Evolutionary conservation across 2,797 vertebrate genomes (phyloP), one percentile per base, ranked within the genome.

Genomic region (Notamacropus eugenii): DNA sequence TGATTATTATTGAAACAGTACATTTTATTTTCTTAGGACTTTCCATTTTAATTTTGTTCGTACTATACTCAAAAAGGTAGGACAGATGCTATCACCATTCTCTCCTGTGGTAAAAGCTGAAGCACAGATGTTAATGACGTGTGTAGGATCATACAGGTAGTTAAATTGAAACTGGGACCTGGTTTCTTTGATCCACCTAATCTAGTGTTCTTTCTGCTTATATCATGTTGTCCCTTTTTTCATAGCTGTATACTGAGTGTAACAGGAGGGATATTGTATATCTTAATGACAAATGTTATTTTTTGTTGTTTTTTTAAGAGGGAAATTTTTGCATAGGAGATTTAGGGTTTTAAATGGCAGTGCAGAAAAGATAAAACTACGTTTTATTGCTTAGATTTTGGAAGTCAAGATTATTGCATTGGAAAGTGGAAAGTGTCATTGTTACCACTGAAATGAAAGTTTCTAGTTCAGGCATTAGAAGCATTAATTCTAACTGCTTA

Each of bases 121-220:
- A 93, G 5, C 55, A 46, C 12, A 67, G 93, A 93, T 55, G 56
- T 92, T 90, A 87, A 90, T 56, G 50, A 90, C 92, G 87, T 91
- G 3, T 52, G 4, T 93, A 62, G 56, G 46, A 52, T 93, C 22
- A 40, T 40, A 57, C 5, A 55, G n/a, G 10, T 94, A 54, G 1
- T 94, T 92, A 94, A 96, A 92, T 74, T 94, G 67, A 56, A 31
- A 90, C 13, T 94, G 82, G 55, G 92, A 87, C 87, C 67, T 56
- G 92, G 74, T 31, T 62, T 54, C 24, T 90, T 92, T 55, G 56
- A 91, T 13, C 12, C n/a, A 40, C 27, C 58, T 91, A 13, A 34
- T 92, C 14, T 57, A 57, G 50, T 96, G 62, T 34, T 87, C 5
- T 58, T 92, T 57, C 28, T 58, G 57, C 6, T 50, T 82, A 0